phyloP scores from a whole-genome alignment of 37 sponge, comb jelly and placozoan species.

The Beroe ovata region DNA sequence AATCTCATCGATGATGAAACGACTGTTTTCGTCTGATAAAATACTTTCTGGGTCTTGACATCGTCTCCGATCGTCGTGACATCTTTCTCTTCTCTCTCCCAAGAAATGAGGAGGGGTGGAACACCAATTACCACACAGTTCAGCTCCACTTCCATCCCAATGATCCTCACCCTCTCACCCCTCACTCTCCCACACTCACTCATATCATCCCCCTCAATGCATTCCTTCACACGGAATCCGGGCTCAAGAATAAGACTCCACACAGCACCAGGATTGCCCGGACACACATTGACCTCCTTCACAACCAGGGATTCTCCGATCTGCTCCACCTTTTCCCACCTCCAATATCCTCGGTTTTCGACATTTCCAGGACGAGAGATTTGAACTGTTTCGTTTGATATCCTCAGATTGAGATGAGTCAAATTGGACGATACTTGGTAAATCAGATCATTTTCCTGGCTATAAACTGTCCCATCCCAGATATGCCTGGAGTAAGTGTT shows the following conservation, averaged over 20 bases:
- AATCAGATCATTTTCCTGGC: background rate
- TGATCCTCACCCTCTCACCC: background rate
- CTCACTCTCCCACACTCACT: background rate
- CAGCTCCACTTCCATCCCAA: background rate
- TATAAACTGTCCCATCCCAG: background rate
- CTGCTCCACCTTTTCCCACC: background rate
- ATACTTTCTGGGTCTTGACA: background rate
- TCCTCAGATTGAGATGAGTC: too few relatives aligned
- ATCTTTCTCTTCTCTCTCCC: too few relatives aligned
- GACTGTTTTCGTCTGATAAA: background rate
- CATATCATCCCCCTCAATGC: background rate
- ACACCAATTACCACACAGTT: background rate
- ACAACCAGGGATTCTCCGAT: background rate
- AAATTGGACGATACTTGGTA: background rate
- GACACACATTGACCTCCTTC: background rate
- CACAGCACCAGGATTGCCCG: background rate
- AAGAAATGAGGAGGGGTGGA: background rate
- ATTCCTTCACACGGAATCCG: background rate
- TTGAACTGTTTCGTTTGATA: too few relatives aligned
- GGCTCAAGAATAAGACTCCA: background rate
- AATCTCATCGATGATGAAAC: background rate
- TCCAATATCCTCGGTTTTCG: too few relatives aligned
- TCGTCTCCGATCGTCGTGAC: background rate
- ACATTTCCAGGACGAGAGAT: too few relatives aligned
- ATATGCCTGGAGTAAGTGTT: too few relatives aligned